Evolutionary conservation across 92 coral and sea anemone genomes (phyloP).

Genomic region (Virgularia gustaviana): DNA sequence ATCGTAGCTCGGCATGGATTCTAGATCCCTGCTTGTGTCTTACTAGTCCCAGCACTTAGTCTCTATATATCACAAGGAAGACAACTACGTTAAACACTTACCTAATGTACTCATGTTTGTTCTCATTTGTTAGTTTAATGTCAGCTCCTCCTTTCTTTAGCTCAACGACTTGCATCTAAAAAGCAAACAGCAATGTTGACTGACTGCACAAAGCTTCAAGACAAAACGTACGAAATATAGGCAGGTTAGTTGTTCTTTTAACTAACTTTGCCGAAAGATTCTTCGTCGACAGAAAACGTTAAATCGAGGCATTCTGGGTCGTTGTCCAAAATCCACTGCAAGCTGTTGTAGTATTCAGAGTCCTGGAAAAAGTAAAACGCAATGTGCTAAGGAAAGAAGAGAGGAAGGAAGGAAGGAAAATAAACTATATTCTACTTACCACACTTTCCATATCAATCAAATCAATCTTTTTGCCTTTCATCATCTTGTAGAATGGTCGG

Average conservation of each 20-base stretch:
- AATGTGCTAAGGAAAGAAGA: not conserved
- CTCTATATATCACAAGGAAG: no score
- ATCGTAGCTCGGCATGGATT: not conserved
- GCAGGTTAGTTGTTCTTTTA: not conserved
- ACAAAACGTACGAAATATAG: not conserved
- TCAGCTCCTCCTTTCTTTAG: slow-evolving; percentile 82
- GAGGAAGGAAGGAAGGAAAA: not conserved
- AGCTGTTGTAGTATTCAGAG: slow-evolving; percentile 94
- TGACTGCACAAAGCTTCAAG: not conserved
- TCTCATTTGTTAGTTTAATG: slow-evolving; percentile 74
- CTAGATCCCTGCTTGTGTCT: not conserved
- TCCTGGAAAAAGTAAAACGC: slow-evolving; percentile 50
- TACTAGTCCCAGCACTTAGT: not conserved
- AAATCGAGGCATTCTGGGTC: slow-evolving; percentile 90
- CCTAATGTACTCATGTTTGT: slow-evolving; percentile 91
- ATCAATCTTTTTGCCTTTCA: slow-evolving; percentile 85
- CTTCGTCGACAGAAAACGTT: slow-evolving; percentile 89
- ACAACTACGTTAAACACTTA: slow-evolving; percentile 41
- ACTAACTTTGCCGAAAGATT: slow-evolving; percentile 81
- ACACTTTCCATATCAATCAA: slow-evolving; percentile 98
- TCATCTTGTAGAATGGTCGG: slow-evolving; percentile 97
- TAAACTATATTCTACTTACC: slow-evolving; percentile 50
- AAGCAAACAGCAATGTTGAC: not conserved
- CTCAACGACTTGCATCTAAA: slow-evolving; percentile 65
- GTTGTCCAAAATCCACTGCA: slow-evolving; percentile 95